A percentile compares a stretch with the other conserved stretches of the same genome.
phyloP scores from a whole-genome alignment of 2,888 invertebrate genomes.

The Hydropsyche betteni region DNA sequence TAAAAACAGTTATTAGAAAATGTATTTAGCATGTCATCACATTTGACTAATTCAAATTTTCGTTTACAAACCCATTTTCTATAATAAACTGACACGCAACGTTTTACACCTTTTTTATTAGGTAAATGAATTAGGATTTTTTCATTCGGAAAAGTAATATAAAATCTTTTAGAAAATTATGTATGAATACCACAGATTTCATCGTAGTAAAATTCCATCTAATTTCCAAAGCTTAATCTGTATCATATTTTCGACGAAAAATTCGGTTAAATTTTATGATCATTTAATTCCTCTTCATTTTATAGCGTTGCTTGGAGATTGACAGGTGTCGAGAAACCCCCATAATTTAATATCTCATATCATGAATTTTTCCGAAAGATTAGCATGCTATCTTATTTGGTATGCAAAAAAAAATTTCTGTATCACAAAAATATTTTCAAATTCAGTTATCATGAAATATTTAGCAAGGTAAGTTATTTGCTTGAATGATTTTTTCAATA shows the following conservation, averaged over 20 bases:
- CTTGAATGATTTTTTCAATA: too few relatives aligned
- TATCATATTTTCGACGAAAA: not conserved
- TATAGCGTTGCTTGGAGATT: not conserved
- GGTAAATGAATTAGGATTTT: too few relatives aligned
- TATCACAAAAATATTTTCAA: too few relatives aligned
- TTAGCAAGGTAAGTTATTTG: not conserved
- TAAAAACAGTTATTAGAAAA: too few relatives aligned
- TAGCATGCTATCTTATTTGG: constrained; percentile 19
- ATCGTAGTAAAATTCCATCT: not conserved
- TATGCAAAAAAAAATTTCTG: constrained; percentile 5
- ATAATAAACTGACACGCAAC: too few relatives aligned
- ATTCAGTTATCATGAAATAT: not conserved
- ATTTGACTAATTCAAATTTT: too few relatives aligned
- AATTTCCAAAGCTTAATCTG: not conserved
- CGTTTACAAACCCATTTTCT: too few relatives aligned
- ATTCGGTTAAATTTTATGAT: not conserved
- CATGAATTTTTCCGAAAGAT: constrained; percentile 21
- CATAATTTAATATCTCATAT: constrained; percentile 24
- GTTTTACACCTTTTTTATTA: too few relatives aligned
- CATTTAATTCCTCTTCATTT: not conserved
- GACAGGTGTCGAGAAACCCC: constrained; percentile 26
- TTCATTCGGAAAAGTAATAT: too few relatives aligned
- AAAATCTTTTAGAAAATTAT: too few relatives aligned
- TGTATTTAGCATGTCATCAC: too few relatives aligned
- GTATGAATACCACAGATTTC: not conserved